These are phyloP conservation scores for Amazona guildingii DNA, from an alignment of 2,113 vertebrate species.

Conservation along the genomic window DNA sequence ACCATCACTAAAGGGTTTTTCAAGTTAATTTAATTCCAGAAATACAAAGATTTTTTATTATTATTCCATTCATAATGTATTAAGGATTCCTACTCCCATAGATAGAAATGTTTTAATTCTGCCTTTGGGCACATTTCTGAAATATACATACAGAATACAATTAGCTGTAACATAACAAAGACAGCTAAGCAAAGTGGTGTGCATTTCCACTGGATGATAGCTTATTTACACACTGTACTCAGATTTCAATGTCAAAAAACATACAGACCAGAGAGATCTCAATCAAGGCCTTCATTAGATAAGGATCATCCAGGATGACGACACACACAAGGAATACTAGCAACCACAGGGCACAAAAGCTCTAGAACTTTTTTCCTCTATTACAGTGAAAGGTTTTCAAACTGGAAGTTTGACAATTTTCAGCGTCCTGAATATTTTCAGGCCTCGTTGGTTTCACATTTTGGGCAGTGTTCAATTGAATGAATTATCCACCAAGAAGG, in stretches of 20 bases:
- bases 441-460: not conserved
- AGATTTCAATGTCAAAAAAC: not conserved
- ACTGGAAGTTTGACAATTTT: not conserved
- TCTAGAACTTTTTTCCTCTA: not conserved
- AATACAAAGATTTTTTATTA: not conserved
- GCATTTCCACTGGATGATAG: not conserved
- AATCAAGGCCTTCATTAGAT: not conserved
- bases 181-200: not conserved
- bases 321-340: not conserved
- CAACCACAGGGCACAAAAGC: not conserved
- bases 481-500: not conserved
- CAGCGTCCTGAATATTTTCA: not conserved
- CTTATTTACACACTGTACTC: not conserved
- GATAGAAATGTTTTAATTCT: not conserved
- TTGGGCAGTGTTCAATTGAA: not conserved
- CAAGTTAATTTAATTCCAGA: not conserved
- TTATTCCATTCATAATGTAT: not conserved
- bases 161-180: not conserved
- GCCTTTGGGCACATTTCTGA: not conserved
- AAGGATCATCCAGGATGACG: not conserved
- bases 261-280: not conserved
- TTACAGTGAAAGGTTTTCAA: not conserved
- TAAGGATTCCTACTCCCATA: not conserved
- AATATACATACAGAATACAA: not conserved
- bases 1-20: not conserved